phyloP scores from a whole-genome alignment of 1,140 invertebrate genomes.

The Aphelenchoides fujianensis region DNA sequence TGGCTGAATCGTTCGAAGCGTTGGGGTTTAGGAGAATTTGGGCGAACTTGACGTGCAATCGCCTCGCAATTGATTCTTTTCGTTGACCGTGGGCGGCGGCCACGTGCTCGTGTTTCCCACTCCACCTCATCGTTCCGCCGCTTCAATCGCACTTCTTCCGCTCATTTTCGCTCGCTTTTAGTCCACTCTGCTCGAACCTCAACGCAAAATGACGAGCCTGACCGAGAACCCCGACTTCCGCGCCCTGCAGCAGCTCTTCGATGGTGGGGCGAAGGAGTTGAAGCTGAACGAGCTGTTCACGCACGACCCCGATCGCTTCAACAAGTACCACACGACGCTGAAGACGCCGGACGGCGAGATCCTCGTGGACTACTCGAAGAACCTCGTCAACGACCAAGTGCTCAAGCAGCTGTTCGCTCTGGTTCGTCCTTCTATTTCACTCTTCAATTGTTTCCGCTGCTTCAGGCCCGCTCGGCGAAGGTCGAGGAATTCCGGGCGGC shows the following conservation, averaged over 20 bases:
- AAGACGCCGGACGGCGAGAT: conserved; percentile 64
- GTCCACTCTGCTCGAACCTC: no score
- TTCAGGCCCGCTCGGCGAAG: conserved; percentile 75
- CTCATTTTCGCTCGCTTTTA: no score
- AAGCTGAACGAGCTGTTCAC: conserved; percentile 50
- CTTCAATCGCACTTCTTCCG: no score
- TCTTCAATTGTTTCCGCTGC: no score
- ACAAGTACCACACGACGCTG: conserved; percentile 52
- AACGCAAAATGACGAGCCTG: conserved; percentile 33
- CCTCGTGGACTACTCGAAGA: conserved; percentile 92
- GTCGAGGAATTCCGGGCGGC: conserved; percentile 80
- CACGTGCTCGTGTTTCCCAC: no score
- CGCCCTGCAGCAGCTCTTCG: conserved; percentile 38
- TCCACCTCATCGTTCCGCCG: no score
- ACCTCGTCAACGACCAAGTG: conserved; percentile 77
- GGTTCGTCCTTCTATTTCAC: no score
- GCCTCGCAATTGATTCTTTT: no score
- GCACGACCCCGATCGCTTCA: conserved; percentile 52
- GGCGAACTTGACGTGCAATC: no score
- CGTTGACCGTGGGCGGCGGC: no score
- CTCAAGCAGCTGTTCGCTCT: conserved; percentile 75
- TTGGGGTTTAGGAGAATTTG: no score
- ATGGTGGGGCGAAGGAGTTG: conserved; percentile 32
- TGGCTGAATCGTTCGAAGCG: no score
- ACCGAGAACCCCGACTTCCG: conserved; percentile 40